These are phyloP conservation scores for Melieria picta DNA, from an alignment of 2,888 invertebrate genomes.

Conservation along the genomic window DNA sequence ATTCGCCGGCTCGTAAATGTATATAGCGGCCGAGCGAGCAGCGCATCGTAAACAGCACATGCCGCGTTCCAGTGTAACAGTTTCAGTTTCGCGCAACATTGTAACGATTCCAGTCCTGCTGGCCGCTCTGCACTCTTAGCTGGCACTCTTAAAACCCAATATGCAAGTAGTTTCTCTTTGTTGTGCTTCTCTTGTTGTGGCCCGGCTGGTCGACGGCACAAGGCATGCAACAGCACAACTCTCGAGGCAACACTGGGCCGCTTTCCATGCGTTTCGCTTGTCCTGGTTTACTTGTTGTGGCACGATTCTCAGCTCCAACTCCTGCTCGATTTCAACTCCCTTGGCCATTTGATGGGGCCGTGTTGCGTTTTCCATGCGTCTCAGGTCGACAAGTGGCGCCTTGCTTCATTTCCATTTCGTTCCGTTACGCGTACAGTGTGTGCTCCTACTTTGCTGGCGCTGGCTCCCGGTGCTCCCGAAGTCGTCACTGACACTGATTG, in stretches of 20 bases:
- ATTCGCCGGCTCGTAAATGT: not conserved
- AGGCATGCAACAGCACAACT: too few species aligned
- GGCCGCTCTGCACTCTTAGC: conserved; percentile 8
- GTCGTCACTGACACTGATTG: not conserved
- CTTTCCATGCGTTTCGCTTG: too few species aligned
- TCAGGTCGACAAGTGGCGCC: not conserved
- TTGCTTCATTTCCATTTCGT: not conserved
- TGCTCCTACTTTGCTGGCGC: not conserved
- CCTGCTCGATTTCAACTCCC: too few species aligned
- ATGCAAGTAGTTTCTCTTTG: not conserved
- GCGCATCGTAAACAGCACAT: conserved; percentile 7
- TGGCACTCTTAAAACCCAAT: too few species aligned
- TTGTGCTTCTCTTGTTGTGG: not conserved
- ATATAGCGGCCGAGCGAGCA: not conserved
- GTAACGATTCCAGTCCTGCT: conserved; percentile 18
- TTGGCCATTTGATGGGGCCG: too few species aligned
- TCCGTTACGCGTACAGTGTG: not conserved
- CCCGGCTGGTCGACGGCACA: too few species aligned
- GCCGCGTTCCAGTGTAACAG: conserved; percentile 30
- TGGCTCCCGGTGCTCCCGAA: not conserved
- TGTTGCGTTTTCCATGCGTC: too few species aligned
- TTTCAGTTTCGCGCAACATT: conserved; percentile 13
- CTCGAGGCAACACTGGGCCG: too few species aligned
- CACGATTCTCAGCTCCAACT: too few species aligned
- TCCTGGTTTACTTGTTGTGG: too few species aligned